Percentiles rank a stretch among this genome's conserved stretches.
phyloP scores from a whole-genome alignment of 2,888 invertebrate species.

The Melieria crassipennis region DNA sequence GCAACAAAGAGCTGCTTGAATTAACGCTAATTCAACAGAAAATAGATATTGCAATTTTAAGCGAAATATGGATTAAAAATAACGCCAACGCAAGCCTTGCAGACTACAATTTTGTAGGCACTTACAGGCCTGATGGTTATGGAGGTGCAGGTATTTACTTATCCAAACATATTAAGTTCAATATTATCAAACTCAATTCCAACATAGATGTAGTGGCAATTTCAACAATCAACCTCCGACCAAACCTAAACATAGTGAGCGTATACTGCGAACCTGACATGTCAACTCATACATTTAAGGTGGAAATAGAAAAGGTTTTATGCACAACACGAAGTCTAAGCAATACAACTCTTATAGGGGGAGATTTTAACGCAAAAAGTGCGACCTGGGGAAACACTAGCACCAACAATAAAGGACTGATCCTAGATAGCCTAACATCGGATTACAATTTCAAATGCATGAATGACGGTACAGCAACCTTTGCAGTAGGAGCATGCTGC shows the following conservation, averaged over 20 bases:
- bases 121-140: constrained; percentile 20
- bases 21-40: constrained; percentile 21
- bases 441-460: background rate
- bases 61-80: constrained; percentile 26
- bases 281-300: background rate
- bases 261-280: constrained; percentile 18
- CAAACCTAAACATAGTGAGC: constrained; percentile 25
- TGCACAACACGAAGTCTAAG: background rate
- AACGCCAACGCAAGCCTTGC: constrained; percentile 17
- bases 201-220: constrained; percentile 6
- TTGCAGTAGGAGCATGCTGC: background rate
- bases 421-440: background rate
- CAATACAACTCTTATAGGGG: background rate
- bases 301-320: constrained; percentile 1
- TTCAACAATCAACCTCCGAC: constrained; percentile 18
- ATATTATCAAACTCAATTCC: constrained; percentile 3
- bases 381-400: background rate
- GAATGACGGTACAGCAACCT: constrained; percentile 3
- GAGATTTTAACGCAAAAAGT: background rate
- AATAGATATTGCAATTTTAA: constrained; percentile 20
- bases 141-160: constrained; percentile 32
- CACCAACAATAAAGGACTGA: background rate
- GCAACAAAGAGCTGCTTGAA: constrained; percentile 24
- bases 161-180: constrained; percentile 24
- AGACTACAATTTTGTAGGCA: constrained; percentile 23